A percentile compares a stretch with the other conserved stretches of the same genome.
These are phyloP conservation scores for Drosophila pseudotalamancana DNA, from an alignment of 2,888 invertebrate species.

Conservation along the genomic window DNA sequence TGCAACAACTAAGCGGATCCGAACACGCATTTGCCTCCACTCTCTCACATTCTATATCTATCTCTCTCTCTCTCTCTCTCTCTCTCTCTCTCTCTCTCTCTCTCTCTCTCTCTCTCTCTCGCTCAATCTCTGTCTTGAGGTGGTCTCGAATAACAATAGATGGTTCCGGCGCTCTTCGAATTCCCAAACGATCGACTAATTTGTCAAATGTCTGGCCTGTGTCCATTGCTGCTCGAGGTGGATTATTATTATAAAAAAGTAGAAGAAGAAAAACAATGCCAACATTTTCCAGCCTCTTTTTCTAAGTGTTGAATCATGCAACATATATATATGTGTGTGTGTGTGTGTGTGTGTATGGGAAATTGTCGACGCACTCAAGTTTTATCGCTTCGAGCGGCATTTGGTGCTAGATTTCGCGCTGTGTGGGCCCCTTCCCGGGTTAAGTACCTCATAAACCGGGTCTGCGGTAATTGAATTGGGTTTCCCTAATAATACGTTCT, in stretches of 20 bases:
- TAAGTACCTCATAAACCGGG: slow-evolving; percentile 51
- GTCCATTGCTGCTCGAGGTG: slow-evolving; percentile 27
- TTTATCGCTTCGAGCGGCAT: slow-evolving; percentile 36
- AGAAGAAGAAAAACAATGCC: slow-evolving; percentile 47
- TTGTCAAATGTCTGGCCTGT: slow-evolving; percentile 58
- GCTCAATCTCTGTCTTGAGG: neutral
- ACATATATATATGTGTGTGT: slow-evolving; percentile 4
- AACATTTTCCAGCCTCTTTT: slow-evolving; percentile 30
- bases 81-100: neutral
- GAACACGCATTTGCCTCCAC: slow-evolving; percentile 24
- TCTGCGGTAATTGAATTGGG: slow-evolving; percentile 49
- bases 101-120: neutral
- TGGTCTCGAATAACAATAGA: slow-evolving; percentile 37
- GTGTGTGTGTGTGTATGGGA: slow-evolving; percentile 24
- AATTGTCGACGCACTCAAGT: slow-evolving; percentile 26
- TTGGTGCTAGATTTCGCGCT: slow-evolving; percentile 59
- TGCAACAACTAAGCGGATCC: slow-evolving; percentile 47
- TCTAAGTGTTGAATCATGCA: slow-evolving; percentile 14
- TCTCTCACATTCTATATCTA: neutral
- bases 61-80: neutral
- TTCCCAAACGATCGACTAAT: slow-evolving; percentile 63
- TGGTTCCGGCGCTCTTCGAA: slow-evolving; percentile 6
- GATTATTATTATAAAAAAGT: too few relatives aligned
- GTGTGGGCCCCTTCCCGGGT: slow-evolving; percentile 43
- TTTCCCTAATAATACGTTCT: slow-evolving; percentile 12